Evolutionary conservation across 1,140 invertebrate species (phyloP).

Genomic region (Asobara japonica): DNA sequence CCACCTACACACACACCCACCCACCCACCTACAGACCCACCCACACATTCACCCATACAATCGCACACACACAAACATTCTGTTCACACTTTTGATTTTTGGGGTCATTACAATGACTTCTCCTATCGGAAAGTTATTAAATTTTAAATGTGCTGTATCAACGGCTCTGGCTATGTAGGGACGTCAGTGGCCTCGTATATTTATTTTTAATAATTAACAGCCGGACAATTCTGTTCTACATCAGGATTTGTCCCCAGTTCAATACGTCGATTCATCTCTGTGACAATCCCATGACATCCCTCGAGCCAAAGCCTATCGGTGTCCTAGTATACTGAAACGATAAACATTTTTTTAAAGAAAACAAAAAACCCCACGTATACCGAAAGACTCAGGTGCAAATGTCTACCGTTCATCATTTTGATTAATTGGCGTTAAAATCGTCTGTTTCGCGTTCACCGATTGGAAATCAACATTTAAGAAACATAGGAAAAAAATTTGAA

Average conservation of each 20-base stretch:
- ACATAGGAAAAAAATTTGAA: background rate
- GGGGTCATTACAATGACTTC: too few species aligned
- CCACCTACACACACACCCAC: too few species aligned
- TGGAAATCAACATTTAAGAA: background rate
- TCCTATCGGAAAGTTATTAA: background rate
- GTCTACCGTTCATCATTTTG: slow-evolving; percentile 53
- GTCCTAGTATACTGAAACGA: slow-evolving; percentile 62
- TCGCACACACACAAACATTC: too few species aligned
- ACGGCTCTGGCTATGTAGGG: background rate
- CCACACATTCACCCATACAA: too few species aligned
- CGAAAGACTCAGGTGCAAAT: slow-evolving; percentile 64
- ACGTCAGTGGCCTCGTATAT: too few species aligned
- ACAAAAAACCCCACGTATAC: slow-evolving; percentile 62
- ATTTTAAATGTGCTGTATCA: background rate
- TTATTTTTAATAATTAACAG: background rate
- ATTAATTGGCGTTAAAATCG: slow-evolving; percentile 49
- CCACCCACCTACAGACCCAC: too few species aligned
- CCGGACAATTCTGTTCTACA: slow-evolving; percentile 20
- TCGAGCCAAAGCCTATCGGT: slow-evolving; percentile 38
- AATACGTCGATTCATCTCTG: slow-evolving; percentile 19
- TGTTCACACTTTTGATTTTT: too few species aligned
- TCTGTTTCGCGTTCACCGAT: slow-evolving; percentile 28
- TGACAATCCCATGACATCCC: slow-evolving; percentile 15
- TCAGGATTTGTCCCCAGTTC: slow-evolving; percentile 13
- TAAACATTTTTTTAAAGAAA: slow-evolving; percentile 44